Base-by-base conservation (phyloP, 2,797 vertebrate genomes). In the Falco cherrug region DNA sequence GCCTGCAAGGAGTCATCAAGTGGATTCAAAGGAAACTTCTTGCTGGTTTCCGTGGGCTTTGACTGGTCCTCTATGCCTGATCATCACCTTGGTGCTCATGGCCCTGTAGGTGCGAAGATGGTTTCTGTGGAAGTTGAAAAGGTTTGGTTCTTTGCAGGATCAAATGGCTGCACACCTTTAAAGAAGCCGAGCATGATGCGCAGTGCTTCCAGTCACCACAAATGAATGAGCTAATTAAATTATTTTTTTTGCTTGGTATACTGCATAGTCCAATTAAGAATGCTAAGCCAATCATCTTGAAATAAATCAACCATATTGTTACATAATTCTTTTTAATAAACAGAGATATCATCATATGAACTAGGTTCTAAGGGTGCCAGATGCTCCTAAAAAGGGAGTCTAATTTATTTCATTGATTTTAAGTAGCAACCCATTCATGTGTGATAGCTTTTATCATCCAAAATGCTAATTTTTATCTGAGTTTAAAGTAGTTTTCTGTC, bases 261-360 rank as follows among this genome's bases (percentile, higher is more conserved):
- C 81, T 97, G 74, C 91, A 76, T 90, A 95, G 94, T 92, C 94
- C 97, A 98, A 98, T 98, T 98, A 98, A 98, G 93, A 41, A 93
- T 94, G 65, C 97, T 96, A 97, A 98, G 93, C 95, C 96, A 97
- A 97, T 97, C 97, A 97, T 94, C 97, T 97, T 95, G 93, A 96
- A 98, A 96, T 97, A 97, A 98, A 98, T 98, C 97, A 98, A 97
- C 90, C 97, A 96, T 95, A 97, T 92, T 98, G 96, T 98, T 98
- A 97, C 95, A 98, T 97, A 98, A 98, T 97, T 98, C 94, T 96
- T 97, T 97, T 93, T 97, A 98, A 97, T 98, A 98, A 98, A 98
- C 93, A 97, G 91, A 98, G 87, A 96, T 97, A 96, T 96, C 97
- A 96, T 98, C 97, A 98, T 87, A 95, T 92, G 96, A 97, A 97